These are phyloP conservation scores for Apodemia zela DNA, from an alignment of 2,888 invertebrate genomes.

Conservation along the genomic window DNA sequence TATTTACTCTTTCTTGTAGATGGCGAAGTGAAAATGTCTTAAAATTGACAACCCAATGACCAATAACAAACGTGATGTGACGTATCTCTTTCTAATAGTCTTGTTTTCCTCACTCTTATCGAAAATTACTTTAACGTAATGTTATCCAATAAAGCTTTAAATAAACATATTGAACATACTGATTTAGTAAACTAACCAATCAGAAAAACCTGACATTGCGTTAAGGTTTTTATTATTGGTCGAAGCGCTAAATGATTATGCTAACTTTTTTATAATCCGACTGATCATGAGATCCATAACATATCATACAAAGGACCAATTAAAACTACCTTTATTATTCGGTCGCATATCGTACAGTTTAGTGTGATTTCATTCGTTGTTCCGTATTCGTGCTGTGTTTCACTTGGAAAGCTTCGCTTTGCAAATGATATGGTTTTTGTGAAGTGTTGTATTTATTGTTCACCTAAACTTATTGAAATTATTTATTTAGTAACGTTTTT, in stretches of 20 bases:
- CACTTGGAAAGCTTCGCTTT: conserved; percentile 47
- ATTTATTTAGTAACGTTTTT: conserved; percentile 25
- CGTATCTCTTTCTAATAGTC: conserved; percentile 22
- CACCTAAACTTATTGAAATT: conserved; percentile 26
- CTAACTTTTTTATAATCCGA: conserved; percentile 41
- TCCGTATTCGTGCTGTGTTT: conserved; percentile 51
- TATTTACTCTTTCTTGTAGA: background rate
- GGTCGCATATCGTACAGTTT: conserved; percentile 40
- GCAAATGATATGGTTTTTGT: conserved; percentile 38
- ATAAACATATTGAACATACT: conserved; percentile 21
- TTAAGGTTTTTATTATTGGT: conserved; percentile 40
- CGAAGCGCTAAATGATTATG: conserved; percentile 37
- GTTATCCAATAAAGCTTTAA: conserved; percentile 14
- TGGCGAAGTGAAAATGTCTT: conserved; percentile 13
- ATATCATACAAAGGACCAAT: conserved; percentile 38
- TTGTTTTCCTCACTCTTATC: conserved; percentile 19
- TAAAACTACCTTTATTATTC: conserved; percentile 38
- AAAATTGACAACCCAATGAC: background rate
- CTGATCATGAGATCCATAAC: conserved; percentile 38
- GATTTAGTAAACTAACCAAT: conserved; percentile 40
- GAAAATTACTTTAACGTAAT: conserved; percentile 16
- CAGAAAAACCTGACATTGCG: conserved; percentile 34
- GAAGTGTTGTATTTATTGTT: conserved; percentile 29
- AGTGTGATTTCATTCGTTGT: conserved; percentile 62
- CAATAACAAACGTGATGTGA: background rate